Percentiles rank a stretch among this genome's conserved stretches.
phyloP scores from a whole-genome alignment of 1,140 invertebrate species.

The Pseudomyrmex dendroicus region DNA sequence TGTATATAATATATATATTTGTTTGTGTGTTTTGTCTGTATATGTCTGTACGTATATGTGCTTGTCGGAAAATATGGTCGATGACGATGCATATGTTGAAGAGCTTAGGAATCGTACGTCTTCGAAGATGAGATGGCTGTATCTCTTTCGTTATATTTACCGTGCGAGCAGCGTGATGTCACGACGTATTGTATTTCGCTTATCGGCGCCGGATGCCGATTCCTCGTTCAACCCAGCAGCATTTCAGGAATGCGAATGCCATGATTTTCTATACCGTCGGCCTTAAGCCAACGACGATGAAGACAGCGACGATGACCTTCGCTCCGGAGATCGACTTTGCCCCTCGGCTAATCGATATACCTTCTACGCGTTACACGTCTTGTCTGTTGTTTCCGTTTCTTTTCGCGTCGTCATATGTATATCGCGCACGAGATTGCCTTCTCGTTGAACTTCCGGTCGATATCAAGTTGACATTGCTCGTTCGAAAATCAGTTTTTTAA shows the following conservation, averaged over 20 bases:
- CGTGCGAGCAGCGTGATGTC: conserved; percentile 73
- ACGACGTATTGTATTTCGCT: conserved; percentile 80
- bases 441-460: conserved; percentile 29
- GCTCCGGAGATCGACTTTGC: conserved; percentile 56
- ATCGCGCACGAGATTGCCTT: background rate
- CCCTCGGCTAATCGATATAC: conserved; percentile 33
- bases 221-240: conserved; percentile 71
- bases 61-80: background rate
- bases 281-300: conserved; percentile 15
- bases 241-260: conserved; percentile 79
- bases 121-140: conserved; percentile 53
- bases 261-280: conserved; percentile 47
- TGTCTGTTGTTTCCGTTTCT: conserved; percentile 28
- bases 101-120: background rate
- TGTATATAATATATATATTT: too few relatives aligned
- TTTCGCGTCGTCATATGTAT: background rate
- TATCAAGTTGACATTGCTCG: background rate
- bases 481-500: background rate
- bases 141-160: conserved; percentile 36
- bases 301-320: conserved; percentile 44
- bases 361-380: conserved; percentile 32
- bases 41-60: background rate
- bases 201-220: conserved; percentile 76
- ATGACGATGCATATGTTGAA: background rate
- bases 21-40: background rate